phyloP scores from a whole-genome alignment of 2,113 vertebrate species.

The Pheucticus melanocephalus region DNA sequence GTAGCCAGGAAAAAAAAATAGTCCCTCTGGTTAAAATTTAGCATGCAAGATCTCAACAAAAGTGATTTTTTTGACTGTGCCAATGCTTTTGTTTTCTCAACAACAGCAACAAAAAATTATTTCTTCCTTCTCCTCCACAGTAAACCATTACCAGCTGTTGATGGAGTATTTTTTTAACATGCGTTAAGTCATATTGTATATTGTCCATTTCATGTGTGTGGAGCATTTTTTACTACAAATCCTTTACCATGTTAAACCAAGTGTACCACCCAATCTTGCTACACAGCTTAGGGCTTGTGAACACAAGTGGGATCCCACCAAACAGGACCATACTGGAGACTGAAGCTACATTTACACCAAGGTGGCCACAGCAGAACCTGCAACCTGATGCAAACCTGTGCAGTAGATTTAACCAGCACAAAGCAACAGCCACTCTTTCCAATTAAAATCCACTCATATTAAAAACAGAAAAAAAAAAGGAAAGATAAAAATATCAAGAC shows the following conservation, averaged over 20 bases:
- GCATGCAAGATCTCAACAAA: conserved; percentile 49
- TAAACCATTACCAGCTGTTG: conserved; percentile 53
- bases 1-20: neutral
- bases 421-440: neutral
- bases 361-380: neutral
- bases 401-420: neutral
- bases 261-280: neutral
- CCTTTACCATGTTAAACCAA: neutral
- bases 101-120: conserved; percentile 19
- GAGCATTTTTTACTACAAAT: conserved; percentile 40
- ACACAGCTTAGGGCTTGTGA: neutral
- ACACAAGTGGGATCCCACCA: neutral
- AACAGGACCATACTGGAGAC: accelerated
- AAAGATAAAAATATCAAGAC: neutral
- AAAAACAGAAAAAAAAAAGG: neutral
- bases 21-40: conserved; percentile 48
- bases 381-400: neutral
- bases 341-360: neutral
- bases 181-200: conserved; percentile 27
- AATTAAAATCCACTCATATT: neutral
- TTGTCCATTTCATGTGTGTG: conserved; percentile 35
- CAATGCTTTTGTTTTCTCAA: conserved; percentile 57
- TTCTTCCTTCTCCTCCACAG: conserved; percentile 34
- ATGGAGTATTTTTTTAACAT: conserved; percentile 2
- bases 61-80: conserved; percentile 45